Base-by-base conservation (phyloP, 2,888 invertebrate genomes). In the Bellardia bayeri region DNA sequence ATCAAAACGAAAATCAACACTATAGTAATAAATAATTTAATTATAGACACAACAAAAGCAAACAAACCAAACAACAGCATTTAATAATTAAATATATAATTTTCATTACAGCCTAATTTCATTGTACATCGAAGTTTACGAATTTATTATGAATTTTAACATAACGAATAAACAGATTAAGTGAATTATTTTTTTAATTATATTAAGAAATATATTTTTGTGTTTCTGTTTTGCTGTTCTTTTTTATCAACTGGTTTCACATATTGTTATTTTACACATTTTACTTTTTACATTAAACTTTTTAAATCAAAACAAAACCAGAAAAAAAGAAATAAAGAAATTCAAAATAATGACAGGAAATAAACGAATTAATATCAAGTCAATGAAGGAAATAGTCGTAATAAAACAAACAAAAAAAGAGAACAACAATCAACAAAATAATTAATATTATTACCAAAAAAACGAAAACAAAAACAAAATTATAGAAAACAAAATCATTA, bases 121-220 rank as follows among this genome's bases (percentile, higher is more conserved):
- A 87, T 82, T 87, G 75, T 82, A 92, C 92, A 92, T 92, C 92
- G 92, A 92, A 92, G 92, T 92, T 91, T 91, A 92, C 92, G 92
- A 92, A 92, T 92, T 92, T 92, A 92, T 90, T 89, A 87, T 83
- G 64, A 85, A 80, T 75, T 85, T 83, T 82, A 79, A 69, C 37
- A 68, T 13, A 82, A 79, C 74, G 63, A 76, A 85, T 56, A 81
- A 45, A 40, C 51, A 51, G 42, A 72, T 66, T 40, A 81, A 71
- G 68, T 63, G 45, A 66, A 69, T 74, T 68, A 23, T 71, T 63
- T 74, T 74, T 66, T 75, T n/a, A 37, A 69, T 9, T 42, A 58
- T 6, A 13, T 33, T 54, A 66, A 76, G 30, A 45, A n/a, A 74
- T n/a, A 66, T 8, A 51, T 51, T 49, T 16, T 64, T 49, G 14